Base-by-base conservation (phyloP, 1,140 invertebrate genomes). In the Ceratitis capitata region DNA sequence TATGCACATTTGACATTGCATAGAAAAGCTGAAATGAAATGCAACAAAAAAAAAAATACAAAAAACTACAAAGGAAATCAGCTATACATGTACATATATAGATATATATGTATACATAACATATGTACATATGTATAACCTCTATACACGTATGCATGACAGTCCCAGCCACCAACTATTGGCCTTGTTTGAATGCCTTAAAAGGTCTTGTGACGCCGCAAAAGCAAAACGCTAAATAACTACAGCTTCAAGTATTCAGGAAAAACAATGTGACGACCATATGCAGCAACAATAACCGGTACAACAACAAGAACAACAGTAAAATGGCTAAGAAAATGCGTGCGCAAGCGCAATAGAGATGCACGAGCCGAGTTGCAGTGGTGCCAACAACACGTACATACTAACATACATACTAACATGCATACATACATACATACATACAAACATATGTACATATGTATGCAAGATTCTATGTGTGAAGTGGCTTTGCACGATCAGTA, bases 151-250 rank as follows among this genome's bases (percentile, higher is more conserved):
- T 14, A 49, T 7, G 14, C 6, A 49, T 6, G 47, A 49, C 6
- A 49, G 6, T 7, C 47, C 6, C 47, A 7, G 14, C 14, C 14
- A 14, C 6, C 47, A 14, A 14, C 47, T 14, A 32, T 26, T 32
- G 58, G 23, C 69, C 39, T 47, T 45, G 69, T 78, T 78, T 9
- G 19, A 78, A 45, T 47, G 69, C 69, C 69, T 78, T 78, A 78
- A 45, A 78, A 78, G 69, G 69, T 45, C 69, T 42, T 45, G n/a
- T n/a, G n/a, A 78, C 23, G 39, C 69, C 23, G 39, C 19, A 78
- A 74, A 42, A 78, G 26, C 35, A 3, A 45, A 78, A 45, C 35
- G 39, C 69, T 42, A 45, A 35, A 78, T 39, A 42, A 78, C 61
- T 35, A 69, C 29, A 29, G 14, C 69, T 39, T 19, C 32, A 78